Percentiles rank a stretch among this genome's conserved stretches.
Conservation (phyloP, 2,113 vertebrate genomes). For the Monopterus albus region DNA sequence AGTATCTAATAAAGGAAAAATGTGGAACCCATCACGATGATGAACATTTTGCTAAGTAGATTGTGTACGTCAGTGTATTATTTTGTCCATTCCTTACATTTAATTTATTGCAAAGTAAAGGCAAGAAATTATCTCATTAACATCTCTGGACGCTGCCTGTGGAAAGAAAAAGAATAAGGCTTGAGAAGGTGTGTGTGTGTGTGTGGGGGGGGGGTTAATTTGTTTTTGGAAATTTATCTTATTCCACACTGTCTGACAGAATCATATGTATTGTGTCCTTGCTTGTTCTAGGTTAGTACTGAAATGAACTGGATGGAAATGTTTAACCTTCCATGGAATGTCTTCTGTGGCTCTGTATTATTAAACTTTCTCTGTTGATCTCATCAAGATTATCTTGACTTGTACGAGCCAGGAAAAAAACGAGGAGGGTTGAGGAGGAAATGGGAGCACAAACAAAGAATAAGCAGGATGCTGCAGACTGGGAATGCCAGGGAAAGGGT, state of each 20-base stretch:
- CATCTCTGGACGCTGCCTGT: neutral
- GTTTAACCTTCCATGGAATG: too few relatives aligned
- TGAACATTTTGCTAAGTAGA: neutral
- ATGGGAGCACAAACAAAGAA: slow-evolving; percentile 10
- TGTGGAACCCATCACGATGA: neutral
- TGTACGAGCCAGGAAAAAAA: neutral
- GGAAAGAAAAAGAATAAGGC: neutral
- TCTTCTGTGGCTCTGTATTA: too few relatives aligned
- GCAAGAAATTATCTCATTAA: slow-evolving; percentile 11
- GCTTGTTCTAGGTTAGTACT: too few relatives aligned
- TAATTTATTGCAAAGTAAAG: neutral
- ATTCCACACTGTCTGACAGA: neutral
- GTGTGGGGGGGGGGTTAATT: too few relatives aligned
- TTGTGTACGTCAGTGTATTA: too few relatives aligned
- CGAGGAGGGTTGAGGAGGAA: neutral
- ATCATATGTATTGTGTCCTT: neutral
- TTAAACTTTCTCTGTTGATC: too few relatives aligned
- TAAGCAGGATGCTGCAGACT: slow-evolving; percentile 24
- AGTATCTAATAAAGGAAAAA: neutral
- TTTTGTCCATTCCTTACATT: neutral
- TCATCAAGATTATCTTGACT: too few relatives aligned
- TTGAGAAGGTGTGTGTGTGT: too few relatives aligned
- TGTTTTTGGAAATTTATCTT: too few relatives aligned
- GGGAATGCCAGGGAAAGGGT: slow-evolving; percentile 66
- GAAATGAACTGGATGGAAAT: too few relatives aligned